A percentile compares a stretch with the other conserved stretches of the same genome.
phyloP scores from a whole-genome alignment of 1,140 invertebrate species.

The Lucilia cuprina region DNA sequence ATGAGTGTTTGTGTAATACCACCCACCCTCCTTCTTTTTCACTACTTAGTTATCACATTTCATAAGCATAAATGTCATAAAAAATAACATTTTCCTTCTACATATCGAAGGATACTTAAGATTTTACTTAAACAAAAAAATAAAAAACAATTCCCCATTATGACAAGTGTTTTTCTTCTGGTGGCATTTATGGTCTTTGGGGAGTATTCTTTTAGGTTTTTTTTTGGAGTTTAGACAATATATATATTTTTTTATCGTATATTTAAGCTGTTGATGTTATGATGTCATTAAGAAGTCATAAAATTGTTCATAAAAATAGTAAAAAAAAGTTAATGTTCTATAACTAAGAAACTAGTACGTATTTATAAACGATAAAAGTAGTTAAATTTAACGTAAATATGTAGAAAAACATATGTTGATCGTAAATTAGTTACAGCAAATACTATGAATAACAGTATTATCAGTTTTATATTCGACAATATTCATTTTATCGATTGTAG shows the following conservation, averaged over 20 bases:
- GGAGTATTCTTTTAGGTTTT: background rate
- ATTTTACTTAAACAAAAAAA: conserved; percentile 8
- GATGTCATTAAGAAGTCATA: conserved; percentile 36
- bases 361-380: conserved; percentile 5
- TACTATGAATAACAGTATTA: too few species aligned
- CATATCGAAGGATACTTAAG: conserved; percentile 41
- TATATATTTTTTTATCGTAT: background rate
- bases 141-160: background rate
- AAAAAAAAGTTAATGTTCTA: background rate
- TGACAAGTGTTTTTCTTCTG: conserved; percentile 18
- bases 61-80: conserved; percentile 36
- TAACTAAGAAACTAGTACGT: background rate
- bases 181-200: background rate
- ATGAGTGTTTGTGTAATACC: background rate
- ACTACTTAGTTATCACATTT: conserved; percentile 12
- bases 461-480: too few species aligned
- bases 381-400: background rate
- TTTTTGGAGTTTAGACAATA: background rate
- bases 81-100: conserved; percentile 17
- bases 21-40: background rate
- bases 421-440: background rate
- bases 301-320: background rate
- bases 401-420: background rate
- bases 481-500: too few species aligned
- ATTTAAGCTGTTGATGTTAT: conserved; percentile 34